phyloP scores from a whole-genome alignment of 2,888 invertebrate genomes.

The Drosophila koepferae region DNA sequence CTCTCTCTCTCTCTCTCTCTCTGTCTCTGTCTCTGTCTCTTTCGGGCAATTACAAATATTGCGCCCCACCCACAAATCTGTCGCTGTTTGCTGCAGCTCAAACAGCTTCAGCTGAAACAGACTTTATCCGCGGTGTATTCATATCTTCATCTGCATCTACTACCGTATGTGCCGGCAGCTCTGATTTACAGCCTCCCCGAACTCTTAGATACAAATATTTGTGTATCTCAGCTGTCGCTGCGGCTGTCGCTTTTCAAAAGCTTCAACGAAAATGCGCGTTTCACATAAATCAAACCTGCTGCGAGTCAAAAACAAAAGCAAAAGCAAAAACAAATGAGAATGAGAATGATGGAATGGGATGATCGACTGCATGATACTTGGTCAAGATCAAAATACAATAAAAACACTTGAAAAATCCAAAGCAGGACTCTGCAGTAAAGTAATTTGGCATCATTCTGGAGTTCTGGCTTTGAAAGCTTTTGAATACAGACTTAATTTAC shows the following conservation, averaged over 20 bases:
- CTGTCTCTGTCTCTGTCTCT: not conserved
- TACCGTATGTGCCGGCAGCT: not conserved
- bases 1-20: too few species aligned
- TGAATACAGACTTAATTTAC: too few species aligned
- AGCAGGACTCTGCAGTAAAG: too few species aligned
- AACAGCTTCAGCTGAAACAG: not conserved
- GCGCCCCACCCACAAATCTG: slow-evolving; percentile 10
- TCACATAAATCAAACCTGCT: slow-evolving; percentile 50
- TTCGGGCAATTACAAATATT: slow-evolving; percentile 28
- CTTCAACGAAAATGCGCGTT: slow-evolving; percentile 36
- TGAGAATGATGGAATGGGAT: not conserved
- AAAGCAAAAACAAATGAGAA: not conserved
- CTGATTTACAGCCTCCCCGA: slow-evolving; percentile 46
- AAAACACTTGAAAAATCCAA: too few species aligned
- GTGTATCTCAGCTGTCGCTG: slow-evolving; percentile 38
- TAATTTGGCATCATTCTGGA: too few species aligned
- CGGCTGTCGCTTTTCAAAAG: slow-evolving; percentile 26
- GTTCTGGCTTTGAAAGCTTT: too few species aligned
- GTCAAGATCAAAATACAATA: not conserved
- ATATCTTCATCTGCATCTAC: slow-evolving; percentile 46
- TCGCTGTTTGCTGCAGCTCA: slow-evolving; percentile 17
- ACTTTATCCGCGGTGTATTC: slow-evolving; percentile 1
- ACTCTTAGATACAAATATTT: slow-evolving; percentile 48
- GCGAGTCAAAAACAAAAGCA: slow-evolving; percentile 10
- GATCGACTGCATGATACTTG: not conserved